Percentiles rank a stretch among this genome's conserved stretches.
Conservation (phyloP, 2,888 invertebrate species). For the Reticulitermes lucifugus region DNA sequence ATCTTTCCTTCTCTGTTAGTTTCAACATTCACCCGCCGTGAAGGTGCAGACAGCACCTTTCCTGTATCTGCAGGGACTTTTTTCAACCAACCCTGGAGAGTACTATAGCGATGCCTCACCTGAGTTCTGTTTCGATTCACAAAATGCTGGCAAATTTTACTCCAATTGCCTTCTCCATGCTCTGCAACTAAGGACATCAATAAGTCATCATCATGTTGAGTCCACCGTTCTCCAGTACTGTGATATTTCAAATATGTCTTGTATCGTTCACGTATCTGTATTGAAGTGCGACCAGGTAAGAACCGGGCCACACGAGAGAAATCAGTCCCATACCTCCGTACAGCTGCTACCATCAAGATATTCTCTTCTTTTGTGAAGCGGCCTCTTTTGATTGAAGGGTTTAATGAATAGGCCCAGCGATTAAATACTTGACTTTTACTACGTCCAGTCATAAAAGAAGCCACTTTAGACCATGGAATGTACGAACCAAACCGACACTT, state of each 20-base stretch:
- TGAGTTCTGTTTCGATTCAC: background rate
- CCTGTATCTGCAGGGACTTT: background rate
- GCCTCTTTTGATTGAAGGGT: constrained; percentile 68
- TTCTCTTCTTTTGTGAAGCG: constrained; percentile 77
- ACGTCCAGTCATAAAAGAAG: constrained; percentile 71
- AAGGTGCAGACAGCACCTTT: background rate
- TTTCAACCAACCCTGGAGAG: background rate
- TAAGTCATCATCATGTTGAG: background rate
- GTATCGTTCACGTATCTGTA: constrained; percentile 73
- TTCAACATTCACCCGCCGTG: background rate
- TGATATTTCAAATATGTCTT: constrained; percentile 63
- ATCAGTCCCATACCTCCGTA: constrained; percentile 71
- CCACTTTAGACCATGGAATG: constrained; percentile 81
- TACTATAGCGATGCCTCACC: background rate
- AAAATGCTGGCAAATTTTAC: background rate
- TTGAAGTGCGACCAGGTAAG: constrained; percentile 71
- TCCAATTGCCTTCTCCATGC: constrained; percentile 17
- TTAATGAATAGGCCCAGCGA: constrained; percentile 66
- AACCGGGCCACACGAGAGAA: constrained; percentile 70
- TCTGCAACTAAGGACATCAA: background rate
- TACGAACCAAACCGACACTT: constrained; percentile 72
- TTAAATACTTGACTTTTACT: constrained; percentile 76
- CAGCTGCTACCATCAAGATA: constrained; percentile 71
- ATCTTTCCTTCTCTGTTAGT: background rate
- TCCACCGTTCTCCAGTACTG: background rate